Base-by-base conservation (phyloP, 2,113 vertebrate species). In the Mesembrinibis cayennensis region DNA sequence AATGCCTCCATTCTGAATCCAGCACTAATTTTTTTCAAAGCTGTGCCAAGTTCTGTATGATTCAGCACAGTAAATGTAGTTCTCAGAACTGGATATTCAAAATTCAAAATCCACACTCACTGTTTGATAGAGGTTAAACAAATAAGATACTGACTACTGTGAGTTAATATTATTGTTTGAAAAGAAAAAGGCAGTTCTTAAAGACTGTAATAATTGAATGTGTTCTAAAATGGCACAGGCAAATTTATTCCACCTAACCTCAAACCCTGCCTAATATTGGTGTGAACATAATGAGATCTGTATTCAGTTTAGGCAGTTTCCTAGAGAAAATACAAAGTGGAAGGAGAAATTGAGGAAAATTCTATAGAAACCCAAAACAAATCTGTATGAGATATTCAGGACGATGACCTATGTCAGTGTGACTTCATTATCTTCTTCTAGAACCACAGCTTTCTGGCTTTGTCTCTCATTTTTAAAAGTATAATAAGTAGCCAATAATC, bases 381-480 rank as follows among this genome's bases (percentile, higher is more conserved):
- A 93, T 67, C 49, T 65, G 38, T 22, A 81, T 90, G 56, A 52
- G 58, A 81, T 91, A 81, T 87, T 93, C 69, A 84, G 82, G 67
- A 44, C 9, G 2, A 63, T 53, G 63, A 90, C 80, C 82, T 71
- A 7, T 84, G 79, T 87, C 76, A 87, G 23, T 19, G 34, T 40
- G 55, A 93, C 76, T 95, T 92, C 76, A 71, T 87, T 86, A 73
- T 88, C 62, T 90, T 70, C 69, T 66, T 83, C 88, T 92, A 81
- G 32, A 94, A 70, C 67, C 76, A 89, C 76, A 81, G 94, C 47
- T 89, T 93, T 89, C 85, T 89, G 76, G 59, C 76, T 95, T 95
- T 94, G 82, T 93, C 49, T 90, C 72, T 52, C 40, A 66, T 95
- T 95, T 97, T 95, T 81, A 81, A 94, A 96, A 95, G 71, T 93